phyloP scores from a whole-genome alignment of 2,113 vertebrate species.

The Galeopterus variegatus region DNA sequence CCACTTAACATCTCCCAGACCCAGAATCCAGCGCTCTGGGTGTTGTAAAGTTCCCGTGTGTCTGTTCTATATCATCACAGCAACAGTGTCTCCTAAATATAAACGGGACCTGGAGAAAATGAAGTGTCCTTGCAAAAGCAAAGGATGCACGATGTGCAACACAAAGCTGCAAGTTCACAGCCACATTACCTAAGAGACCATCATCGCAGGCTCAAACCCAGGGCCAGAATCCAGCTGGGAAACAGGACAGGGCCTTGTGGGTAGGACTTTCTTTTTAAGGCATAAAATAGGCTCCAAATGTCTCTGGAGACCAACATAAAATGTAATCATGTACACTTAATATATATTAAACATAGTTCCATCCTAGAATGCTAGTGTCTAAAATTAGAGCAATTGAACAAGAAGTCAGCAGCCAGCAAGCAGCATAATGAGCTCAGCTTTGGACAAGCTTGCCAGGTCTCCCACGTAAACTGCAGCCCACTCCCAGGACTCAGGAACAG shows the following conservation, averaged over 20 bases:
- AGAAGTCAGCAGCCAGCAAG: neutral
- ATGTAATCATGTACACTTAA: neutral
- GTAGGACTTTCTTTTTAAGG: neutral
- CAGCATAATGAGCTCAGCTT: neutral
- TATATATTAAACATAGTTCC: neutral
- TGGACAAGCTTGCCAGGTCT: neutral
- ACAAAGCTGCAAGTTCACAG: neutral
- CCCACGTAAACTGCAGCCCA: neutral
- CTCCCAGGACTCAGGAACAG: neutral
- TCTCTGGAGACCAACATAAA: neutral
- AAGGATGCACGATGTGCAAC: neutral
- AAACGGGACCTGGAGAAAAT: slow-evolving; percentile 61
- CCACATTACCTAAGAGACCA: neutral
- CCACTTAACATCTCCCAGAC: slow-evolving; percentile 71
- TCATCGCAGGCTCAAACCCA: neutral
- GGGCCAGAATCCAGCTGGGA: neutral
- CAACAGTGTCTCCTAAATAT: slow-evolving; percentile 34
- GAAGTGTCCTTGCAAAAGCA: slow-evolving; percentile 50
- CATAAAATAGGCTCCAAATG: neutral
- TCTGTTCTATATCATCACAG: slow-evolving; percentile 57
- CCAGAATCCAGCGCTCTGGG: neutral
- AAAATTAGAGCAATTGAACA: slow-evolving; percentile 42
- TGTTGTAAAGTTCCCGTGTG: slow-evolving; percentile 3
- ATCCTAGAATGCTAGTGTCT: neutral
- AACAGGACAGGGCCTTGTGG: neutral